A percentile compares a stretch with the other conserved stretches of the same genome.
phyloP scores from a whole-genome alignment of 1,140 invertebrate genomes.

The Drosophila aff. region DNA sequence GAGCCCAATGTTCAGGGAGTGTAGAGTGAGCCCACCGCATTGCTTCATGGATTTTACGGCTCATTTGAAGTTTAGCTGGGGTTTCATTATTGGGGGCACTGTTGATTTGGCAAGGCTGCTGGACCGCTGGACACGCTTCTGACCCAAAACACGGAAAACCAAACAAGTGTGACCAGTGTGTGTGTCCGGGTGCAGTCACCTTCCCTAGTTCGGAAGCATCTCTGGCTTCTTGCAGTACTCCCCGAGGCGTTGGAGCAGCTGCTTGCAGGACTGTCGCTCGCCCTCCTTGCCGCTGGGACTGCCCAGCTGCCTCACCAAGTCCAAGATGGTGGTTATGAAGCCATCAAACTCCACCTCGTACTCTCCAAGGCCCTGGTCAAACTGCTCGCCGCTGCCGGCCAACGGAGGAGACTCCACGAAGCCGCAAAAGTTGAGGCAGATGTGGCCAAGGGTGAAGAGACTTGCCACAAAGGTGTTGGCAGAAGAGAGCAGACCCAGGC shows the following conservation, averaged over 20 bases:
- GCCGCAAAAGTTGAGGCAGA: conserved; percentile 60
- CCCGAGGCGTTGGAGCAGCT: conserved; percentile 47
- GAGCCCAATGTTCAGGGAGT: neutral
- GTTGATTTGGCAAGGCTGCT: conserved; percentile 30
- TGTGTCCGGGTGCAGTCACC: neutral
- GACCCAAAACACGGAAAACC: neutral
- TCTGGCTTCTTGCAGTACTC: neutral
- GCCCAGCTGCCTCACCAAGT: conserved; percentile 42
- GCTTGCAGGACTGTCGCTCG: conserved; percentile 40
- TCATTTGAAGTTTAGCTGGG: neutral
- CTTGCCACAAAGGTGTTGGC: conserved; percentile 46
- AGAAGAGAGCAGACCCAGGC: conserved; percentile 32
- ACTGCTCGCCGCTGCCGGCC: neutral
- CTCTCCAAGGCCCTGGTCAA: conserved; percentile 17
- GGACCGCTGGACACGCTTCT: neutral
- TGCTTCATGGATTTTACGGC: neutral
- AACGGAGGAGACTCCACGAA: conserved; percentile 22
- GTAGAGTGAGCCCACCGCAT: neutral
- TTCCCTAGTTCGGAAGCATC: neutral
- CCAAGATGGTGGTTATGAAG: conserved; percentile 40
- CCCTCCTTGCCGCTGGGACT: neutral
- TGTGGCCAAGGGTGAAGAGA: conserved; percentile 54
- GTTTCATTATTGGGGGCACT: neutral
- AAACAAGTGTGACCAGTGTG: conserved; percentile 1
- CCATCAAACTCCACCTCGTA: conserved; percentile 49